Conservation (phyloP, 2,113 vertebrate species). For the Poecile atricapillus region DNA sequence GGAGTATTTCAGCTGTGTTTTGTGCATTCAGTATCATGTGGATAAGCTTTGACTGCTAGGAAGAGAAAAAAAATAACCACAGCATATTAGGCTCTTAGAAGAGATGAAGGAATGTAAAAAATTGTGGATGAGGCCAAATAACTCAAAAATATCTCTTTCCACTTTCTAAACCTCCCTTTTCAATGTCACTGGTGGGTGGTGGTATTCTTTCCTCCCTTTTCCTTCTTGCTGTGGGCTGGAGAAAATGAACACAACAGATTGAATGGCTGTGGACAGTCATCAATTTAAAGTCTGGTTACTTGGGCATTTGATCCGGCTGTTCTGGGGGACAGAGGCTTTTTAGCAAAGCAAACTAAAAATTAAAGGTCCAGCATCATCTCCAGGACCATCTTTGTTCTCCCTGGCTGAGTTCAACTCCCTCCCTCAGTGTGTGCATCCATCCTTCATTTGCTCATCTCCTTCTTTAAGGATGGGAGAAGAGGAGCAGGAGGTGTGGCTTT, state of each 20-base stretch:
- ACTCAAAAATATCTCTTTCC: not conserved
- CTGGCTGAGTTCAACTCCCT: not conserved
- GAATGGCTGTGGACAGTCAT: not conserved
- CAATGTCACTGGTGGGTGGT: fast-evolving
- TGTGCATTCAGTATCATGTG: not conserved
- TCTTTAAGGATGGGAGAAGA: not conserved
- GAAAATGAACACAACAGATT: not conserved
- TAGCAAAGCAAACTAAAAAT: not conserved
- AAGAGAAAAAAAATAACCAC: not conserved
- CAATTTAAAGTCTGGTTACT: not conserved
- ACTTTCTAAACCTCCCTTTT: not conserved
- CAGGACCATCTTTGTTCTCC: not conserved
- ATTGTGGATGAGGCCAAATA: not conserved
- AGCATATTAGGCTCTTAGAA: not conserved
- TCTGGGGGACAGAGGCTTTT: not conserved
- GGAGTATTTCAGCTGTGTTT: not conserved
- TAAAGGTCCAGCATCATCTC: not conserved
- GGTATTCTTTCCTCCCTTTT: fast-evolving
- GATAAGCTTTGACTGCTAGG: not conserved
- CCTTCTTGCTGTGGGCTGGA: not conserved
- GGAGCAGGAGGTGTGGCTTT: not conserved
- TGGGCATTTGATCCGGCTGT: fast-evolving
- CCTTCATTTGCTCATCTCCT: not conserved
- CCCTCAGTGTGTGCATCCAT: fast-evolving
- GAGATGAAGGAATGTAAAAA: not conserved